Evolutionary conservation across 1,140 invertebrate genomes (phyloP).

Genomic region (Thalassaphorura encarpata): DNA sequence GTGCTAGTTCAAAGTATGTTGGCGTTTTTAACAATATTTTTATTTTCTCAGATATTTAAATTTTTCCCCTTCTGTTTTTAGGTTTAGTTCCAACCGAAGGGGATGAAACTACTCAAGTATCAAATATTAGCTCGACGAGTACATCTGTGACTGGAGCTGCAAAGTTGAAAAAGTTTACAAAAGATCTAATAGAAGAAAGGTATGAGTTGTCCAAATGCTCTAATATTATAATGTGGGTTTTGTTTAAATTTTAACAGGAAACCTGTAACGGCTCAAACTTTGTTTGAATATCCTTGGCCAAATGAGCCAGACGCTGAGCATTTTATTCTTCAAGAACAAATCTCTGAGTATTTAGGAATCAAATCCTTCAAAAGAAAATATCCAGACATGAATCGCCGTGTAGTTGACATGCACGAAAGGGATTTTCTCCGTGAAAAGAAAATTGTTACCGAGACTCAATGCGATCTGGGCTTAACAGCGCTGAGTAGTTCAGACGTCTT

Average conservation of each 20-base stretch:
- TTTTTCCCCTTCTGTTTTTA: neutral
- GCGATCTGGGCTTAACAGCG: constrained; percentile 66
- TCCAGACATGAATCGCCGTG: constrained; percentile 71
- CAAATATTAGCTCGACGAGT: constrained; percentile 22
- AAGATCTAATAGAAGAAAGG: constrained; percentile 26
- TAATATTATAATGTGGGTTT: neutral
- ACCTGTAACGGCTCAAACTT: constrained; percentile 68
- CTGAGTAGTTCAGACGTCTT: constrained; percentile 81
- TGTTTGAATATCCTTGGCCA: constrained; percentile 90
- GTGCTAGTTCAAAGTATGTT: neutral
- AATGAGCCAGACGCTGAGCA: constrained; percentile 55
- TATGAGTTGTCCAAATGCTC: constrained; percentile 1
- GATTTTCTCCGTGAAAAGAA: constrained; percentile 74
- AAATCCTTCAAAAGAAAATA: constrained; percentile 94
- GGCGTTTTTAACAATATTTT: no score
- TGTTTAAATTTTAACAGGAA: constrained; percentile 31
- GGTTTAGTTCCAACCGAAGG: constrained; percentile 3
- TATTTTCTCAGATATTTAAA: no score
- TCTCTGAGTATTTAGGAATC: constrained; percentile 80
- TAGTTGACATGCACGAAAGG: constrained; percentile 79
- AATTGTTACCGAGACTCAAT: constrained; percentile 75
- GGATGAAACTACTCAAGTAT: neutral
- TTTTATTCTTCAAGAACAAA: constrained; percentile 83
- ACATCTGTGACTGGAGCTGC: constrained; percentile 8
- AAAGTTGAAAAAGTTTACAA: constrained; percentile 24